Percentiles rank a stretch among this genome's conserved stretches.
These are phyloP conservation scores for Paralinhomoeus sp. DNA, from an alignment of 2,888 invertebrate species.

Conservation along the genomic window DNA sequence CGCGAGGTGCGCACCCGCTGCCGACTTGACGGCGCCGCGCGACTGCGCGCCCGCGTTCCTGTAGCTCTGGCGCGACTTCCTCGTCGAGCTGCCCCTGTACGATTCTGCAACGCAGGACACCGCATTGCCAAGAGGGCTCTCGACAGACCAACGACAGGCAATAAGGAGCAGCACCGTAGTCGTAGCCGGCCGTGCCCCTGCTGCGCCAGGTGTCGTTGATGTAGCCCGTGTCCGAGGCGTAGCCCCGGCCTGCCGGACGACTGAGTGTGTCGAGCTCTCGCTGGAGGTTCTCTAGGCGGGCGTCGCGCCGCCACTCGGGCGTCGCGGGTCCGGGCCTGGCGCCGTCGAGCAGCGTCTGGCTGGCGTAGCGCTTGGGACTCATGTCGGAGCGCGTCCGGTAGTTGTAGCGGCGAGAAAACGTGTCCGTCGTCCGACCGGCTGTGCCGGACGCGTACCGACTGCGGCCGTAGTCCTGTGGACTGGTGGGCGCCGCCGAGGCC, in stretches of 20 bases:
- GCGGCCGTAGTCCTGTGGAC: background rate
- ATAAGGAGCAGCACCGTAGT: too few relatives aligned
- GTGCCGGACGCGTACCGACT: background rate
- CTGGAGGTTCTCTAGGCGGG: slow-evolving; percentile 22
- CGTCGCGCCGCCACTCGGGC: slow-evolving; percentile 20
- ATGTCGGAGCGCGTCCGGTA: slow-evolving; percentile 23
- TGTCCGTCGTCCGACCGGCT: slow-evolving; percentile 10
- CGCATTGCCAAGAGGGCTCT: too few relatives aligned
- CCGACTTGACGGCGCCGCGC: too few relatives aligned
- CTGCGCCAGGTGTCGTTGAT: slow-evolving; percentile 13
- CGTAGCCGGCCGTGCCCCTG: too few relatives aligned
- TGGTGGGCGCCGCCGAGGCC: background rate
- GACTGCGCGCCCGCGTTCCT: too few relatives aligned
- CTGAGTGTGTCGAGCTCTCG: slow-evolving; percentile 21
- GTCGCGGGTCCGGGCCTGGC: slow-evolving; percentile 22
- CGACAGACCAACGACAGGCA: too few relatives aligned
- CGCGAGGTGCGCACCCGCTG: too few relatives aligned
- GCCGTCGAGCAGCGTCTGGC: slow-evolving; percentile 23
- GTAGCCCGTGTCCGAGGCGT: slow-evolving; percentile 14
- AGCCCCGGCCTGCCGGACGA: slow-evolving; percentile 1
- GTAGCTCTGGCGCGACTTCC: too few relatives aligned
- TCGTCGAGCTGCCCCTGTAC: too few relatives aligned
- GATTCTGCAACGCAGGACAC: too few relatives aligned
- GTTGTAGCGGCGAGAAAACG: slow-evolving; percentile 18
- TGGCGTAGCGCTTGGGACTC: slow-evolving; percentile 19